phyloP scores from a whole-genome alignment of 2,113 vertebrate genomes.

The Nycticebus coucang region DNA sequence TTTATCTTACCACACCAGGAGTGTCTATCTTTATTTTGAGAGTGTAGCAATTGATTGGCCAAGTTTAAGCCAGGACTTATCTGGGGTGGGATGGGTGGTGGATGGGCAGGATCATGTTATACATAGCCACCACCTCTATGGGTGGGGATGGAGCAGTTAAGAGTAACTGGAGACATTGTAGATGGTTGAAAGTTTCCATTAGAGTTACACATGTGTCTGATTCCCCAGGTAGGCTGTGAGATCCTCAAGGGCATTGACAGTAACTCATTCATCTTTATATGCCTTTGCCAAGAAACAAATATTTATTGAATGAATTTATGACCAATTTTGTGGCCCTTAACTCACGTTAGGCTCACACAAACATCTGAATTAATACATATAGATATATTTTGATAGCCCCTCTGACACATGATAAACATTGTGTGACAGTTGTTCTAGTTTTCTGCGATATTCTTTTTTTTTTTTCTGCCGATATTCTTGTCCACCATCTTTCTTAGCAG shows the following conservation, averaged over 20 bases:
- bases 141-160: background rate
- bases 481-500: background rate
- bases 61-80: background rate
- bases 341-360: background rate
- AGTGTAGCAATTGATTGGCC: background rate
- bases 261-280: background rate
- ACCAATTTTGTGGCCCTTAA: background rate
- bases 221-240: background rate
- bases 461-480: background rate
- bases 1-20: background rate
- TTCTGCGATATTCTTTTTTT: too few relatives aligned
- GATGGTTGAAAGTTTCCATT: background rate
- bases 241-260: background rate
- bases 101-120: background rate
- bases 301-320: background rate
- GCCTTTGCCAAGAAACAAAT: conserved; percentile 22
- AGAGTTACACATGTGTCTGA: background rate
- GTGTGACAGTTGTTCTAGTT: background rate
- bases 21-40: background rate
- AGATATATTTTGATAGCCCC: background rate
- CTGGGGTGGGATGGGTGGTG: background rate
- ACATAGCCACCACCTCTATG: background rate
- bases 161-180: background rate
- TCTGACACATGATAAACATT: background rate
- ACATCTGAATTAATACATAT: background rate